A percentile compares a stretch with the other conserved stretches of the same genome.
These are phyloP conservation scores for Tapera naevia DNA, from an alignment of 2,797 vertebrate genomes.

Conservation along the genomic window DNA sequence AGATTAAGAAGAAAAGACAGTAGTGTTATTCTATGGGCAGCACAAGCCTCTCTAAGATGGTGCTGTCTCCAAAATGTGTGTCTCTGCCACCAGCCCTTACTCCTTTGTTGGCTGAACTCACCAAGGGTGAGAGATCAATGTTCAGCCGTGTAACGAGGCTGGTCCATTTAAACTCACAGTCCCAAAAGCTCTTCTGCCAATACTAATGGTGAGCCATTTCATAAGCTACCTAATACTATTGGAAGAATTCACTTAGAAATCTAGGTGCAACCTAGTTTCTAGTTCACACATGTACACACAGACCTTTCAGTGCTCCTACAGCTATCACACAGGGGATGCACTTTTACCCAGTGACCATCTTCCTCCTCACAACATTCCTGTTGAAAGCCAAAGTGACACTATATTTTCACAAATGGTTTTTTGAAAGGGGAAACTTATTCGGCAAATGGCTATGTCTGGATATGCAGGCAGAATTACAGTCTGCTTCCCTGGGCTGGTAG, in stretches of 20 bases:
- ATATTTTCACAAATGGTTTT: not conserved
- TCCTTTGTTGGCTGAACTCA: not conserved
- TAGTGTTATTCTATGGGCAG: accelerated
- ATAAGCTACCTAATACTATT: not conserved
- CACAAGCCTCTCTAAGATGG: not conserved
- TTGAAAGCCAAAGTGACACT: not conserved
- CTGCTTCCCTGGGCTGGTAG: not conserved
- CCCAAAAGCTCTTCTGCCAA: not conserved
- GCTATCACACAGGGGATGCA: not conserved
- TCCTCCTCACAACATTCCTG: not conserved
- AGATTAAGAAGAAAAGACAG: not conserved
- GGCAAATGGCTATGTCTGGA: not conserved
- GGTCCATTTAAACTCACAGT: not conserved
- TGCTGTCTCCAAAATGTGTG: not conserved
- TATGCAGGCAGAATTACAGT: not conserved
- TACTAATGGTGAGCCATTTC: not conserved
- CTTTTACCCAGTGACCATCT: not conserved
- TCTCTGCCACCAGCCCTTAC: not conserved
- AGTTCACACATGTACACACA: not conserved
- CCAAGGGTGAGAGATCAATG: not conserved
- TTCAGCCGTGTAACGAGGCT: not conserved
- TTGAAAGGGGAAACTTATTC: not conserved
- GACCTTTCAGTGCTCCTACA: not conserved
- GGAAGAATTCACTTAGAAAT: not conserved
- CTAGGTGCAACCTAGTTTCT: not conserved